Percentiles rank a stretch among this genome's conserved stretches.
phyloP scores from a whole-genome alignment of 2,113 vertebrate genomes.

The Scatophagus argus region DNA sequence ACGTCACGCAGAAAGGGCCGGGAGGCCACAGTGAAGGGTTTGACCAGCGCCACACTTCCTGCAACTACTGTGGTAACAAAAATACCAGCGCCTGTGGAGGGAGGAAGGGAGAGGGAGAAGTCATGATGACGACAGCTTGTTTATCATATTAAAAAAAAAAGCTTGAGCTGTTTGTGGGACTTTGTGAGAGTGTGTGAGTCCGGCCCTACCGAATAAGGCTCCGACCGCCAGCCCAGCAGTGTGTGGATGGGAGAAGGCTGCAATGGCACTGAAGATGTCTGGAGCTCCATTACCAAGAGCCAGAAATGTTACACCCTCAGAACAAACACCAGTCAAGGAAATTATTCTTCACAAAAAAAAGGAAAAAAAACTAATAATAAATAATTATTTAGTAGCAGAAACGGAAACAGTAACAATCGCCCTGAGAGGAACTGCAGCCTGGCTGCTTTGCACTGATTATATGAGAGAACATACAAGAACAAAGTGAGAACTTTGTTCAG shows the following conservation, averaged over 20 bases:
- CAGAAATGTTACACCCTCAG: conserved; percentile 96
- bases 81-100: conserved; percentile 90
- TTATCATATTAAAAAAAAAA: background rate
- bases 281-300: conserved; percentile 97
- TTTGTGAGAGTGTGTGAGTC: background rate
- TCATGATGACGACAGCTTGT: background rate
- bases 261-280: conserved; percentile 95
- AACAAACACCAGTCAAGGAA: conserved; percentile 82
- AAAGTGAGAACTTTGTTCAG: background rate
- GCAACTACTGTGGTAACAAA: conserved; percentile 97
- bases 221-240: conserved; percentile 93
- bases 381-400: background rate
- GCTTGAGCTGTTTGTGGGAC: background rate
- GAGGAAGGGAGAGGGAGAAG: background rate
- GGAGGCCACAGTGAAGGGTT: conserved; percentile 91
- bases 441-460: background rate
- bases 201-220: conserved; percentile 90
- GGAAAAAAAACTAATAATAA: too few relatives aligned
- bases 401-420: background rate
- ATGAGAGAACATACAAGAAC: background rate
- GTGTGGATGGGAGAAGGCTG: conserved; percentile 91
- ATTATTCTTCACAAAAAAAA: conserved; percentile 9
- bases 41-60: conserved; percentile 90
- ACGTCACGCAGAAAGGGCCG: conserved; percentile 95
- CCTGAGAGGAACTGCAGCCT: background rate